These are phyloP conservation scores for Oreochromis aureus DNA, from an alignment of 2,113 vertebrate genomes.

Conservation along the genomic window DNA sequence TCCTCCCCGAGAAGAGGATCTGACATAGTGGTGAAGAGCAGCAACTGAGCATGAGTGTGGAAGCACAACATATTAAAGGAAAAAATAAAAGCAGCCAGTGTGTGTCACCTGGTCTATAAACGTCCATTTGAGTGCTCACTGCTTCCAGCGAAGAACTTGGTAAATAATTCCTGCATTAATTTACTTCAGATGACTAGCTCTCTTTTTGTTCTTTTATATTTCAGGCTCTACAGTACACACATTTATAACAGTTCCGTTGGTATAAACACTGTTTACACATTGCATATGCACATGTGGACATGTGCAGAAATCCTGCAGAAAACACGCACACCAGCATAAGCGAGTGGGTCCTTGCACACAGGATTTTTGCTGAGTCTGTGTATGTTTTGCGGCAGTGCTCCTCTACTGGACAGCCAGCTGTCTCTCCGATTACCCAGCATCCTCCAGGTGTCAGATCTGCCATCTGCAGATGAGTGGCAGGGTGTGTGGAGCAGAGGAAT, in stretches of 20 bases:
- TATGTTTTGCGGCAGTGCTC: not conserved
- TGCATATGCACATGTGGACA: not conserved
- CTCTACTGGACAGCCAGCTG: slow-evolving; percentile 28
- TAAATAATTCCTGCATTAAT: not conserved
- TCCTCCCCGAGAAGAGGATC: not conserved
- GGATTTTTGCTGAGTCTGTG: not conserved
- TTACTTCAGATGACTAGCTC: not conserved
- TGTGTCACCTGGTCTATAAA: not conserved
- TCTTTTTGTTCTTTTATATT: not conserved
- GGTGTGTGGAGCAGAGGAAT: slow-evolving; percentile 20
- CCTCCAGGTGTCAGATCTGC: slow-evolving; percentile 54
- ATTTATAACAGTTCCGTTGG: not conserved
- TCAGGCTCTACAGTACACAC: not conserved
- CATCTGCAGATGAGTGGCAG: slow-evolving; percentile 49
- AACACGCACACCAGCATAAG: not conserved
- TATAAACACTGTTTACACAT: not conserved
- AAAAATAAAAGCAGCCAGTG: not conserved
- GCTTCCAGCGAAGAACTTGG: not conserved
- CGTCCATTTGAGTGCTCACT: not conserved
- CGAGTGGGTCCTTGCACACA: not conserved
- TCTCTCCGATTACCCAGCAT: slow-evolving; percentile 53
- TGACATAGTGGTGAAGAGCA: not conserved
- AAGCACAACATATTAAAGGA: not conserved
- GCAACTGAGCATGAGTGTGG: not conserved
- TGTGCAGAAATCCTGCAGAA: not conserved